A percentile compares a stretch with the other conserved stretches of the same genome.
Evolutionary conservation across 2,797 vertebrate genomes (phyloP).

Genomic region (Bradypodion ventrale): DNA sequence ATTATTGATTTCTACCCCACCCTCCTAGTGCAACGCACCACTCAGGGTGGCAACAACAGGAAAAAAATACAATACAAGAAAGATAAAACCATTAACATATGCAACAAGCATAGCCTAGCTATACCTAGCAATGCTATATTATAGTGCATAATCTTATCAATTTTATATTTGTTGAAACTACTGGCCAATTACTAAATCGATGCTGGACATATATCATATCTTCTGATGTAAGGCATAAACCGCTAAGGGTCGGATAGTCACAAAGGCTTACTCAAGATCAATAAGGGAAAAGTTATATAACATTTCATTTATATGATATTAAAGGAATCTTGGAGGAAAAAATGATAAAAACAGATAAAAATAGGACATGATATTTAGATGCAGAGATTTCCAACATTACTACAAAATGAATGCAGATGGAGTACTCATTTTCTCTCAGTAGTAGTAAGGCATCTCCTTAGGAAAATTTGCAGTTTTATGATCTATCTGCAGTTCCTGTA

Average conservation of each 20-base stretch:
- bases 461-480: neutral
- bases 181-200: neutral
- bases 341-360: neutral
- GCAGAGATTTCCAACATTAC: neutral
- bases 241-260: neutral
- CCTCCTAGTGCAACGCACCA: too few relatives aligned
- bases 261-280: neutral
- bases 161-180: neutral
- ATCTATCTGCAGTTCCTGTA: neutral
- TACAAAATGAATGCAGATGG: neutral
- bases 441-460: neutral
- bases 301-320: neutral
- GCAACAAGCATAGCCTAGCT: too few relatives aligned
- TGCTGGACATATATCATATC: neutral
- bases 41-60: too few relatives aligned
- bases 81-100: too few relatives aligned
- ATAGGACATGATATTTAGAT: neutral
- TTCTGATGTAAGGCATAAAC: neutral
- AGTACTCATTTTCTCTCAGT: neutral
- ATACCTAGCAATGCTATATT: neutral
- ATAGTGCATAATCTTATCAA: slow-evolving; percentile 1
- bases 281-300: neutral
- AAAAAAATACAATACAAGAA: too few relatives aligned
- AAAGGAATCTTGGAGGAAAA: neutral
- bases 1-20: too few relatives aligned